Base-by-base conservation (phyloP, 2,888 invertebrate species). In the Polyploca ridens region DNA sequence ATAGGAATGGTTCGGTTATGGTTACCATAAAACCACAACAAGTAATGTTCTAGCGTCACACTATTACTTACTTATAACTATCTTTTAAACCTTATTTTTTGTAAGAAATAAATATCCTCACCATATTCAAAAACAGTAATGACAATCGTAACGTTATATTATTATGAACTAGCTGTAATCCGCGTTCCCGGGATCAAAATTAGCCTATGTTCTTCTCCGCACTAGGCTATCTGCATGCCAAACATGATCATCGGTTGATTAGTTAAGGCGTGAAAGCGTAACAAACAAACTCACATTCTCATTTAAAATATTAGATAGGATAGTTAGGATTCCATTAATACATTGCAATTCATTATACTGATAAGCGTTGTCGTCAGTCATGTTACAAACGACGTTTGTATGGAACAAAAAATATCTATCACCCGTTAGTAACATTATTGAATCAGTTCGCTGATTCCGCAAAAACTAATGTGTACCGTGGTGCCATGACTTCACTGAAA, bases 1-100 rank as follows among this genome's bases (percentile, higher is more conserved):
- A 91, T 89, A 80, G 86, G 88, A 88, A 89, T 86, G 79, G 83
- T 77, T 79, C 72, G 80, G 90, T 90, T 90, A 91, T 87, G 76
- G 81, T 66, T 67, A 71, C 81, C 75, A 87, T 91, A 89, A 90
- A 91, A 81, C 77, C 81, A 85, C 84, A 84, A 88, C 87, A 87
- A 84, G 84, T 80, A n/a, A 41, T 13, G 13, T n/a, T 5, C 27
- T 1, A 27, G 27, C 27, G 27, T 27, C 27, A n/a, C 7, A 46
- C 46, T 5, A n/a, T 46, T 5, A n/a, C 46, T n/a, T n/a, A n/a
- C n/a, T n/a, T n/a, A n/a, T n/a, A n/a, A 27, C 27, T 27, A 27
- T 1, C 27, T 27, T 27, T 27, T 27, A 27, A 27, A 27, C 27
- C 27, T 27, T 27, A 27, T 27, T 27, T 27, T 27, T 27, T 27